Conservation (phyloP, 2,888 invertebrate genomes). For the Euplagia quadripunctaria region DNA sequence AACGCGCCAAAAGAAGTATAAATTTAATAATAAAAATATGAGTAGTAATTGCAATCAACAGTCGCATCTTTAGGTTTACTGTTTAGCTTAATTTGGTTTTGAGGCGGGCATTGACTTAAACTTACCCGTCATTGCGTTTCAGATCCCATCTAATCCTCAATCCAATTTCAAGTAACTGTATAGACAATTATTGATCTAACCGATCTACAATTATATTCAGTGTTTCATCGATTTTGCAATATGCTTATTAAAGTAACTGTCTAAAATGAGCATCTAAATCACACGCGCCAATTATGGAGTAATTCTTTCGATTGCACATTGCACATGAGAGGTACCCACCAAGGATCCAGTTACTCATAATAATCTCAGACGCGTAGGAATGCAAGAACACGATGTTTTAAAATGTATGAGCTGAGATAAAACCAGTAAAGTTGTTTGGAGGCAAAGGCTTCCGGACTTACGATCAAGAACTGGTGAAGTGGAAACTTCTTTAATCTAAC, state of each 20-base stretch:
- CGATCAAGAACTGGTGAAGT: too few species aligned
- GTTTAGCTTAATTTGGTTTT: too few species aligned
- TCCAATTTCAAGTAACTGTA: too few species aligned
- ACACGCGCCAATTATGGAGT: neutral
- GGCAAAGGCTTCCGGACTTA: neutral
- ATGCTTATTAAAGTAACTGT: neutral
- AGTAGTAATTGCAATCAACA: too few species aligned
- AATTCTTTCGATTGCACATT: neutral
- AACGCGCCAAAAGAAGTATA: too few species aligned
- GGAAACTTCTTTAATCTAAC: too few species aligned
- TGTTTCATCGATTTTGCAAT: neutral
- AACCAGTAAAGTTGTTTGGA: neutral
- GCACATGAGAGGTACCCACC: neutral
- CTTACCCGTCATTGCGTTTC: neutral
- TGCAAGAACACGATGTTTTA: neutral
- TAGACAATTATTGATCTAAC: too few species aligned
- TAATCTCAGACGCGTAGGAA: neutral
- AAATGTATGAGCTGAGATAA: neutral
- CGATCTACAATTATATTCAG: neutral
- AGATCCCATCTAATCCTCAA: neutral
- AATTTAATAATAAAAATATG: too few species aligned
- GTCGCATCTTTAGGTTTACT: too few species aligned
- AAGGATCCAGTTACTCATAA: conserved; percentile 5
- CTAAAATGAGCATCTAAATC: neutral
- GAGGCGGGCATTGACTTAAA: too few species aligned